Evolutionary conservation across 2,888 invertebrate genomes (phyloP).

Genomic region (Drosophila differens): DNA sequence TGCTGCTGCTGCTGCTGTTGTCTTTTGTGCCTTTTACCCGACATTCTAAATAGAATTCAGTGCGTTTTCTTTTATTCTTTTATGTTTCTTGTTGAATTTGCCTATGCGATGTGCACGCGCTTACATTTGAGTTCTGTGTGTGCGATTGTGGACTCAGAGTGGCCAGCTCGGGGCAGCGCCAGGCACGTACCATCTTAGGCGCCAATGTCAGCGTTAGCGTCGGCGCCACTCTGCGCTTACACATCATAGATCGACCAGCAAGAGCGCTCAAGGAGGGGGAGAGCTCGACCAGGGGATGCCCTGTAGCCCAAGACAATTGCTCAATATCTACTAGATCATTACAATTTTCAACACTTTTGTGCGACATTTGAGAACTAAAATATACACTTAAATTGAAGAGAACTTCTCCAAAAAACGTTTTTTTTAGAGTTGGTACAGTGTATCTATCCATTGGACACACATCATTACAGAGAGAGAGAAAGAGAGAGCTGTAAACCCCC

Average conservation of each 20-base stretch:
- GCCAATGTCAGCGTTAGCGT: slow-evolving; percentile 10
- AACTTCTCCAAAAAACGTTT: background rate
- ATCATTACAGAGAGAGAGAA: background rate
- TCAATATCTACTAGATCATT: background rate
- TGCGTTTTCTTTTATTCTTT: background rate
- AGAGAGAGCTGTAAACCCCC: background rate
- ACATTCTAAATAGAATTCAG: slow-evolving; percentile 51
- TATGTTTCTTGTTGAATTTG: background rate
- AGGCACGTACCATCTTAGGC: slow-evolving; percentile 52
- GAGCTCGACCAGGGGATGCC: background rate
- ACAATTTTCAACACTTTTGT: background rate
- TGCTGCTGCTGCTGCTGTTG: slow-evolving; percentile 5
- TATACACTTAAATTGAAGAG: background rate
- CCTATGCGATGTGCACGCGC: slow-evolving; percentile 26
- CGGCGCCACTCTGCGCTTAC: background rate
- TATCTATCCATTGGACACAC: slow-evolving; percentile 31
- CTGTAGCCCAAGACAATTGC: background rate
- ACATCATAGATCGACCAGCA: slow-evolving; percentile 21
- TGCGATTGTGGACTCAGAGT: slow-evolving; percentile 34
- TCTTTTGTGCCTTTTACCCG: slow-evolving; percentile 45
- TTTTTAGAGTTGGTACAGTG: background rate
- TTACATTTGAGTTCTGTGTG: background rate
- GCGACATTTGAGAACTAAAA: background rate
- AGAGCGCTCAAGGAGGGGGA: background rate
- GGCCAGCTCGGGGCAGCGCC: slow-evolving; percentile 27